Base-by-base conservation (phyloP, 2,797 vertebrate genomes). In the Danio aesculapii region DNA sequence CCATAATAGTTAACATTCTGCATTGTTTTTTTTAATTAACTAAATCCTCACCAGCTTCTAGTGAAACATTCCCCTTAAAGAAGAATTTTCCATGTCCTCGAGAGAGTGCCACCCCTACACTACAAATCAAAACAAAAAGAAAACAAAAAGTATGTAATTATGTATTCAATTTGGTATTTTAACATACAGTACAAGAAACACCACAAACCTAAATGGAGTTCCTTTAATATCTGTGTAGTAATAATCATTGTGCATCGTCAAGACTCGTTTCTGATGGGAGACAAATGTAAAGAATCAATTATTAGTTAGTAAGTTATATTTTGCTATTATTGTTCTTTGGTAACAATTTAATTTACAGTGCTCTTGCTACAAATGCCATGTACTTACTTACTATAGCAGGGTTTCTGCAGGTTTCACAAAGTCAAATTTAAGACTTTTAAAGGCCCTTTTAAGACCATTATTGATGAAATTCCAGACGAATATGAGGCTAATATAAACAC, bases 181-280 rank as follows among this genome's bases (percentile, higher is more conserved):
- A 30, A 30, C 30, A 30, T 1, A 30, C 30, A 30, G 30, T 14
- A 19, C 43, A 44, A 6, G 10, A 68, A 14, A 9, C 19, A 44
- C 8, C 5, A 50, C 82, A 86, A 94, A 98, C 98, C 98, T 99
- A 95, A 98, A 99, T 9, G 98, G 97, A 81, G 98, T 99, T 80
- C 98, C 98, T 94, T 97, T 98, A 93, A 99, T 98, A 92, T 99
- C 97, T 75, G 97, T 99, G 83, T 97, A 99, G 95, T 96, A 99
- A 94, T 99, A 99, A 93, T 99, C 98, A 91, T 98, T 98, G 93
- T 98, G 98, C 98, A 99, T 97, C 89, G 96, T 96, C 89, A 99
- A 93, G 80, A 99, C 96, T 57, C 98, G 96, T 90, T 97, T 98
- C 98, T 99, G 92, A 87, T 93, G 69, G 58, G 13, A 44, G 44